These are phyloP conservation scores for Neoniphon sammara DNA, from an alignment of 2,797 vertebrate species.

Conservation along the genomic window DNA sequence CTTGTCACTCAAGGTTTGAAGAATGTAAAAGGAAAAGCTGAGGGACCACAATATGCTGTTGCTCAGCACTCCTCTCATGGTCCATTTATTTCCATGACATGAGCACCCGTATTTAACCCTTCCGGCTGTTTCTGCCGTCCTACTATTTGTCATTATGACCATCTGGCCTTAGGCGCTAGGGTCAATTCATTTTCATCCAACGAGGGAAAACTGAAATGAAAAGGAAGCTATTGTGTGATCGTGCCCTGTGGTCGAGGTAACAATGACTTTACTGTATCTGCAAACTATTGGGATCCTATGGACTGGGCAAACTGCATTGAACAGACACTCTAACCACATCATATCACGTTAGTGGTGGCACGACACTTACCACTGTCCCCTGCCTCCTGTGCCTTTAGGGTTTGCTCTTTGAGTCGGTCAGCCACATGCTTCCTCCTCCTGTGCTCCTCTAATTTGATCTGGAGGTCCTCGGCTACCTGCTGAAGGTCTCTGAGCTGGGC, in stretches of 20 bases:
- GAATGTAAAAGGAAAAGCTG: conserved; percentile 56
- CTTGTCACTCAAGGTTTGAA: conserved; percentile 66
- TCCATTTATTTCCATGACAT: conserved; percentile 61
- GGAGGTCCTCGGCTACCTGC: conserved; percentile 75
- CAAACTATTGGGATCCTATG: conserved; percentile 36
- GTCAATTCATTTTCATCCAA: conserved; percentile 61
- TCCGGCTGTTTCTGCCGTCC: conserved; percentile 46
- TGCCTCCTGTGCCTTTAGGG: conserved; percentile 54
- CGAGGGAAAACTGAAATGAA: conserved; percentile 55
- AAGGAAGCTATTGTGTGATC: conserved; percentile 32
- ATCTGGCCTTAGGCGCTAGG: conserved; percentile 39
- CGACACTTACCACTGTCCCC: conserved; percentile 59
- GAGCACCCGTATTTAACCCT: conserved; percentile 67
- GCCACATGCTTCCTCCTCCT: conserved; percentile 71
- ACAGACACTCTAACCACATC: conserved; percentile 45
- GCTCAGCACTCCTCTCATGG: conserved; percentile 63
- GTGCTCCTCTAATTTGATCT: conserved; percentile 76
- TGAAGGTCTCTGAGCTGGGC: conserved; percentile 78
- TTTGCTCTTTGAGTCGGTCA: conserved; percentile 66
- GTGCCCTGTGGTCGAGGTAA: conserved; percentile 39
- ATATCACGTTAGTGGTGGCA: conserved; percentile 34
- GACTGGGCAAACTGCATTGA: conserved; percentile 44
- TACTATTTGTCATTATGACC: conserved; percentile 62
- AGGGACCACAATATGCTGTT: conserved; percentile 57
- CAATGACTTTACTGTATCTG: conserved; percentile 33